Evolutionary conservation across 2,797 vertebrate genomes (phyloP), one percentile per base, ranked within the genome.

Genomic region (Ctenopoma kingsleyae): DNA sequence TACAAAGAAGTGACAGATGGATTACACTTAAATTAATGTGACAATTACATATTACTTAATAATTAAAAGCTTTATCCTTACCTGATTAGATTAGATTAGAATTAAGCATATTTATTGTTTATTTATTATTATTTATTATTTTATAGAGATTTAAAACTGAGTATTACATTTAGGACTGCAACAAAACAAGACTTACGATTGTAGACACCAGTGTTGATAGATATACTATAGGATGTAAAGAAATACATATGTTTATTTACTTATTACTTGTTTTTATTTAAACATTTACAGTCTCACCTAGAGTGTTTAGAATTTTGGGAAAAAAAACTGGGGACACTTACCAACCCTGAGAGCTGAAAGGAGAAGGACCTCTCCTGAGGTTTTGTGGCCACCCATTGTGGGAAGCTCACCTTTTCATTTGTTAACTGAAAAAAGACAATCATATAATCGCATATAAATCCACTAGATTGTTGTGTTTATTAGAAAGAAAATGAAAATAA

Each of bases 121-220:
- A n/a, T n/a, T n/a, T n/a, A n/a, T n/a, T n/a, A n/a, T n/a, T n/a
- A 46, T 71, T 62, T 1, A 41, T 3, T 27, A 51, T 43, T 13
- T 43, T 52, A 12, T n/a, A 32, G 4, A 30, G 5, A 23, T n/a
- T 12, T 10, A 49, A 55, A 38, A 47, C 13, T n/a, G 0, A 43
- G 8, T 41, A 19, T 38, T 27, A 20, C 27, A 38, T 50, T 47
- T 32, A 78, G 4, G 16, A 10, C 12, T 22, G 8, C 9, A 48
- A 55, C 47, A 27, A 66, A 65, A 38, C 6, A 2, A 59, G 27
- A 84, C 86, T 84, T 84, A 88, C 86, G 0, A 0, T 49, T 73
- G 68, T 52, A 41, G 71, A 64, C 13, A 73, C 47, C 41, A 75
- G 23, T 20, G 55, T 50, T 46, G 62, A 56, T 13, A 69, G 8